Conservation (phyloP, 2,888 invertebrate species). For the Opisthograptis luteolata region DNA sequence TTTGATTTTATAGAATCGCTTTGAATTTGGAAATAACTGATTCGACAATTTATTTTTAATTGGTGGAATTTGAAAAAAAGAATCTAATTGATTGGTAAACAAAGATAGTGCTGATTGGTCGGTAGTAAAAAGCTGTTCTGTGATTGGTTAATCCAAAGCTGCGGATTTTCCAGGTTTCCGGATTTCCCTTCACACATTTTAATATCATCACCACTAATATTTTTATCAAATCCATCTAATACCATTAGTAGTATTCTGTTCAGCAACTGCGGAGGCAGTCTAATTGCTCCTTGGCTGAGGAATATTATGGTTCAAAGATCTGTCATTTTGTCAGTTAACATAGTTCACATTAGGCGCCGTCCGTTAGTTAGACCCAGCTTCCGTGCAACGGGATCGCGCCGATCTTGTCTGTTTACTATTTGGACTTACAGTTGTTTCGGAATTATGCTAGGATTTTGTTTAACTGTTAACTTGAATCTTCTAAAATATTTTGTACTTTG, state of each 20-base stretch:
- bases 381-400: conserved; percentile 51
- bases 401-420: conserved; percentile 42
- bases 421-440: conserved; percentile 7
- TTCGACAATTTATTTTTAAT: neutral
- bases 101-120: too few species aligned
- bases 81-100: too few species aligned
- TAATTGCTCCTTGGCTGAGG: neutral
- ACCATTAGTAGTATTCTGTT: too few species aligned
- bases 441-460: conserved; percentile 5
- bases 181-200: too few species aligned
- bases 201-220: too few species aligned
- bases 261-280: too few species aligned
- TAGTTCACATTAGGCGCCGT: conserved; percentile 19
- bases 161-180: too few species aligned
- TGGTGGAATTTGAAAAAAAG: neutral
- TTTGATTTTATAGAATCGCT: conserved; percentile 49
- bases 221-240: too few species aligned
- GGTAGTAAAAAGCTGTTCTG: too few species aligned
- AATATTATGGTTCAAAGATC: neutral
- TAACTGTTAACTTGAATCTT: neutral
- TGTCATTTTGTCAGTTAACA: conserved; percentile 21
- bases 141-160: too few species aligned
- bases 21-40: conserved; percentile 23
- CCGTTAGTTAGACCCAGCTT: conserved; percentile 18
- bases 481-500: too few species aligned